These are phyloP conservation scores for Hypotaenidia okinawae DNA, from an alignment of 2,797 vertebrate species.

Conservation along the genomic window DNA sequence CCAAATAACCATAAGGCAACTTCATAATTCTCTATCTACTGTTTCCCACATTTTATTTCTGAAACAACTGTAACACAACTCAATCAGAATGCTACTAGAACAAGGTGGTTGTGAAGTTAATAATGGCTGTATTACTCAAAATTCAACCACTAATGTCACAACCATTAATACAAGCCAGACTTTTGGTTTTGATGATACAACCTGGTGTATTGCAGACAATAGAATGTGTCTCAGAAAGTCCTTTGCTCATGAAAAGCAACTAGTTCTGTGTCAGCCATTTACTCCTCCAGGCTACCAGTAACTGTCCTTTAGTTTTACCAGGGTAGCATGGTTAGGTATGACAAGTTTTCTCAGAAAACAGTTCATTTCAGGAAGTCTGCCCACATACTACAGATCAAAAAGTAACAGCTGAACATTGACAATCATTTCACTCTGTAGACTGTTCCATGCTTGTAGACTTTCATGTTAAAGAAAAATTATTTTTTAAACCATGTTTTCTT, in stretches of 20 bases:
- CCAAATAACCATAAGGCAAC: not conserved
- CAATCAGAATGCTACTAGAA: not conserved
- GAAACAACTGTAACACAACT: not conserved
- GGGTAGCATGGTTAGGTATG: not conserved
- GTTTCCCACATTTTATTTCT: not conserved
- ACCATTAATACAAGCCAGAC: not conserved
- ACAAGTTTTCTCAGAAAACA: not conserved
- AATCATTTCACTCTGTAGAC: not conserved
- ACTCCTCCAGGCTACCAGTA: not conserved
- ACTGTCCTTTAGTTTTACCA: not conserved
- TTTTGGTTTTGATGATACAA: not conserved
- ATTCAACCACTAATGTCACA: not conserved
- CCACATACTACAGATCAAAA: not conserved
- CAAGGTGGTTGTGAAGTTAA: not conserved
- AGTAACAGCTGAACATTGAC: not conserved
- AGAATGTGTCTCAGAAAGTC: not conserved
- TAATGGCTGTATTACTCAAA: not conserved
- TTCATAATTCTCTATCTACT: rapidly evolving
- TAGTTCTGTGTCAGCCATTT: not conserved
- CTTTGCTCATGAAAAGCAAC: not conserved
- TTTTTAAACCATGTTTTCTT: not conserved
- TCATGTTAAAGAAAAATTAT: not conserved
- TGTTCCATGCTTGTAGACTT: not conserved
- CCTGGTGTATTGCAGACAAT: not conserved
- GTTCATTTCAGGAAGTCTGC: not conserved